Base-by-base conservation (phyloP, 2,797 vertebrate species). In the Echeneis naucrates region DNA sequence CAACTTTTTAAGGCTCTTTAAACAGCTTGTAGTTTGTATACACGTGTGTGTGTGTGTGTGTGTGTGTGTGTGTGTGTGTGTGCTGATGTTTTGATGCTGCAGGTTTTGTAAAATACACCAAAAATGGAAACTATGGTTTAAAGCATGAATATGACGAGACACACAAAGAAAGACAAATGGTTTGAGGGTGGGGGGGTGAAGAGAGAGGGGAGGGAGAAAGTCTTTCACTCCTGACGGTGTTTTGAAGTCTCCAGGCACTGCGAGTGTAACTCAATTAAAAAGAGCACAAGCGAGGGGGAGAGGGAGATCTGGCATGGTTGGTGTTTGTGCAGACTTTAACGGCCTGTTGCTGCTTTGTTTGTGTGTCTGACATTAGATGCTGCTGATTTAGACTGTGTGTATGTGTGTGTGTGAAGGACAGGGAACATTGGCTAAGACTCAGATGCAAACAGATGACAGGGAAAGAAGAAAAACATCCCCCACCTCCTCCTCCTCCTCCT, bases 361-460 rank as follows among this genome's bases (percentile, higher is more conserved):
- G 1, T 1, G 16, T 76, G 47, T 61, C 51, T 56, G 55, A 72
- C 78, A 74, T 75, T 51, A 73, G 75, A 80, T 37, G 71, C 40
- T 76, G 71, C 33, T 57, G 30, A 17, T 77, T 33, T 6, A 1
- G 51, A 9, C 23, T 54, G 33, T 42, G 27, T 64, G 37, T n/a
- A n/a, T 30, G 51, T 27, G 23, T n/a, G 21, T 54, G 32, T 16
- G 10, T 9, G 33, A 2, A 21, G 24, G 38, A 54, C 44, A 23
- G n/a, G 51, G 68, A 65, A 44, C 13, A 58, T 21, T 0, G 61
- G 33, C 71, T 65, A 77, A 78, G 55, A 76, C 42, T 23, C 24
- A 59, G 61, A 81, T 74, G 70, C 55, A 80, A 82, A 85, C 87
- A 77, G 76, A 86, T 77, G 80, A 88, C 78, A 58, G 60, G 69